phyloP scores from a whole-genome alignment of 2,888 invertebrate species.

The Palloptera scutellata region DNA sequence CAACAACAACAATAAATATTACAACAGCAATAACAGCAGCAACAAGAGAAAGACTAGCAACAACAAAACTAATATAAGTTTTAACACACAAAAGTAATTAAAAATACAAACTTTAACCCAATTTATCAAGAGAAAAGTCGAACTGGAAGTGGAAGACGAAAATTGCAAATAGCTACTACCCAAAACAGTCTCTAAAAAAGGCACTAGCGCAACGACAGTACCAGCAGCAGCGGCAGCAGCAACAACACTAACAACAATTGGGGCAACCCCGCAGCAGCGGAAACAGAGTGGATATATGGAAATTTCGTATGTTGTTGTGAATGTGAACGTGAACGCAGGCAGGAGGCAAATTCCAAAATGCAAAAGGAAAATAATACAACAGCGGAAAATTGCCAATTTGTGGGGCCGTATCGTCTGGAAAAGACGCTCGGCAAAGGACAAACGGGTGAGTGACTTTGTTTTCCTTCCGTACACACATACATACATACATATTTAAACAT shows the following conservation, averaged over 20 bases:
- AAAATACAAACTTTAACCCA: conserved; percentile 28
- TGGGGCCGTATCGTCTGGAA: conserved; percentile 98
- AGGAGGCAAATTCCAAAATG: conserved; percentile 53
- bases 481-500: conserved; percentile 12
- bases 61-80: not conserved
- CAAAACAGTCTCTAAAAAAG: not conserved
- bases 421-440: conserved; percentile 99
- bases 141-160: not conserved
- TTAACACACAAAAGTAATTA: conserved; percentile 26
- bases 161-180: not conserved
- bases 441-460: conserved; percentile 77
- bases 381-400: conserved; percentile 87
- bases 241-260: conserved; percentile 9
- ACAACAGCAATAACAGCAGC: conserved; percentile 3
- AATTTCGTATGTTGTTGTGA: conserved; percentile 9
- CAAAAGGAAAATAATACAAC: conserved; percentile 66
- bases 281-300: not conserved
- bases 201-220: conserved; percentile 1
- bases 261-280: not conserved
- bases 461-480: not conserved
- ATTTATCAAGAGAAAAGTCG: conserved; percentile 3
- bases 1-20: conserved; percentile 17
- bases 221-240: conserved; percentile 10
- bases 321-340: conserved; percentile 16
- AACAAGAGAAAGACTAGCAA: not conserved